Evolutionary conservation across 2,113 vertebrate species (phyloP).

Genomic region (Megalops atlanticus): DNA sequence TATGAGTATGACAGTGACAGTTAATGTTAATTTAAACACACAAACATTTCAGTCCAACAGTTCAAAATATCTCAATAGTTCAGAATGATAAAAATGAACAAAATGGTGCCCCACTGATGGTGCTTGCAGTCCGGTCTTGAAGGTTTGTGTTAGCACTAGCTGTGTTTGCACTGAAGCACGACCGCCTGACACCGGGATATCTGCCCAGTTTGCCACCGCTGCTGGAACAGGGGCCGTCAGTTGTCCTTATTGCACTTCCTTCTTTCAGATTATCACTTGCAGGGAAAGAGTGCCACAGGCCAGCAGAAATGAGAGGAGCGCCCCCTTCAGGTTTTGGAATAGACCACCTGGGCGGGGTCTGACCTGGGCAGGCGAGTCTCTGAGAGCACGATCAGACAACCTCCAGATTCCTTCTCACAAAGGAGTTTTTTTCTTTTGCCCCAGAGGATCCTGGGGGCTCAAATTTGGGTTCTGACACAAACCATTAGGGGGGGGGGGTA

Average conservation of each 20-base stretch:
- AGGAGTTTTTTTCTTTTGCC: not conserved
- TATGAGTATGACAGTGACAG: not conserved
- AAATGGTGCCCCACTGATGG: not conserved
- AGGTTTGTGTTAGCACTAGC: not conserved
- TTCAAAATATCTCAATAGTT: not conserved
- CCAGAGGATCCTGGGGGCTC: too few relatives aligned
- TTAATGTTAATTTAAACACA: not conserved
- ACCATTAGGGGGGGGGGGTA: too few relatives aligned
- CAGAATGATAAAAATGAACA: not conserved
- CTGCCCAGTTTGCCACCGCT: not conserved
- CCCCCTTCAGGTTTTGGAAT: not conserved
- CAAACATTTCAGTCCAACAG: not conserved
- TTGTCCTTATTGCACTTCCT: not conserved
- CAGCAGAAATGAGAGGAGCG: not conserved
- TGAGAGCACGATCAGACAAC: not conserved
- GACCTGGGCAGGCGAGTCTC: not conserved
- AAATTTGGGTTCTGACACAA: too few relatives aligned
- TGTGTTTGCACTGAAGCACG: not conserved
- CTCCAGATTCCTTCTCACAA: not conserved
- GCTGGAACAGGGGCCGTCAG: not conserved
- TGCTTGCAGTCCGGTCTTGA: not conserved
- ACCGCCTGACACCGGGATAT: not conserved
- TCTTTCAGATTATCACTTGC: not conserved
- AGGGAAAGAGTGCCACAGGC: not conserved
- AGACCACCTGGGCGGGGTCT: too few relatives aligned